Evolutionary conservation across 2,113 vertebrate genomes (phyloP), one percentile per base, ranked within the genome.

Genomic region (Pundamilia nyererei): DNA sequence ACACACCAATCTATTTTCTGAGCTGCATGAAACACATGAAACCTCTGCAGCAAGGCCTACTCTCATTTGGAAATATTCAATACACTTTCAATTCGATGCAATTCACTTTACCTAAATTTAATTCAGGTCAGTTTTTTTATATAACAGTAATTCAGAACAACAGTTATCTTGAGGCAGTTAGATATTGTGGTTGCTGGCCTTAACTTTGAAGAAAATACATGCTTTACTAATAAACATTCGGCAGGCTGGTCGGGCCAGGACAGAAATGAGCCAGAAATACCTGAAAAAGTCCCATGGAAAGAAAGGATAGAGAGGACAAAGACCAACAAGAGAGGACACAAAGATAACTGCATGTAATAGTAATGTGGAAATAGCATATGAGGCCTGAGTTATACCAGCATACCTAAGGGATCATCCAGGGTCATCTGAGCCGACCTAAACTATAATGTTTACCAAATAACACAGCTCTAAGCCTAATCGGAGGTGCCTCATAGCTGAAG

Each of bases 11-110:
- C 9, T 65, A 47, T 19, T n/a, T 62, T 12, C 62, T 51, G 17
- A 55, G 29, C 40, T 77, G 31, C 29, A 85, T 21, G 38, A 51
- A 55, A 79, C 82, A 19, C 87, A 51, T 86, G 82, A 86, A 89
- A 89, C 91, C 38, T 81, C 42, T 86, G 40, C 13, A 65, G 77
- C 80, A 15, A 40, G n/a, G 72, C 84, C 75, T 53, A 14, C 77
- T 89, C 89, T 91, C 87, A 68, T 29, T 40, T 68, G 87, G 89
- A 83, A 91, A 84, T 49, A 77, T 31, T 77, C 15, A 77, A 77
- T 77, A 31, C 42, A 75, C 42, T 75, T 75, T 75, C 70, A 77
- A 77, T 49, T 77, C 1, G 0, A 75, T 75, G 40, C 40, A 75
- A 49, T 29, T 77, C 26, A 31, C 72, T n/a, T 77, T 29, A 51